Evolutionary conservation across 37 sponge, comb jelly and placozoan genomes (phyloP), one percentile per base, ranked within the genome.

Genomic region (Geodia barretti): DNA sequence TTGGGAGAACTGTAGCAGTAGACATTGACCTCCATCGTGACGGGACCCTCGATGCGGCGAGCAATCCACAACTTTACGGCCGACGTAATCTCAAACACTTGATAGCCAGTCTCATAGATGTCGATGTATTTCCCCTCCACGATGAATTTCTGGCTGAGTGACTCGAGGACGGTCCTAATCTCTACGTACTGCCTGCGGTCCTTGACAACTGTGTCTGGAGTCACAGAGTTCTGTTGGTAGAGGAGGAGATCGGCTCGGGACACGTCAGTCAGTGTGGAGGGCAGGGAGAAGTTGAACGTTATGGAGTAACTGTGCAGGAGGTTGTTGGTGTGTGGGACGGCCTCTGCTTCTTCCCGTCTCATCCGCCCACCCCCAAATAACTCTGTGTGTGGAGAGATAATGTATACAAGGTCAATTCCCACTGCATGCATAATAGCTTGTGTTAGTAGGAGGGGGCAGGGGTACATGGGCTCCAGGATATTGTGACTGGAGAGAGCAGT

Each of bases 191-290:
- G 87, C 24, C 43, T 28, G 26, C 1, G 19, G 28, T 83, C 83
- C 32, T 24, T 34, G 34, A 64, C 63, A 25, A n/a, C 29, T 28
- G 41, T 34, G 31, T 59, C 73, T 3, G 68, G 63, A 26, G 73
- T 74, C 33, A 26, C 33, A 33, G 86, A 29, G 4, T 59, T 72
- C 39, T 37, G 32, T 58, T 90, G 91, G 80, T 78, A 85, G 14
- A 90, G 78, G 14, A 90, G 76, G 7, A 90, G 86, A 24, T 90
- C 68, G 29, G 87, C 87, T 34, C 75, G 64, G 0, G 73, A 66
- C 1, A 86, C 65, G 37, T 66, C 59, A 21, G 37, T 66, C 21
- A 73, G 80, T 32, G 74, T 41, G 39, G 38, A 41, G 21, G 74
- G 68, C 9, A 86, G 68, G 39, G 34, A 20, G 54, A 86, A 86